Conservation (phyloP, 2,888 invertebrate species). For the Watsonalla binaria region DNA sequence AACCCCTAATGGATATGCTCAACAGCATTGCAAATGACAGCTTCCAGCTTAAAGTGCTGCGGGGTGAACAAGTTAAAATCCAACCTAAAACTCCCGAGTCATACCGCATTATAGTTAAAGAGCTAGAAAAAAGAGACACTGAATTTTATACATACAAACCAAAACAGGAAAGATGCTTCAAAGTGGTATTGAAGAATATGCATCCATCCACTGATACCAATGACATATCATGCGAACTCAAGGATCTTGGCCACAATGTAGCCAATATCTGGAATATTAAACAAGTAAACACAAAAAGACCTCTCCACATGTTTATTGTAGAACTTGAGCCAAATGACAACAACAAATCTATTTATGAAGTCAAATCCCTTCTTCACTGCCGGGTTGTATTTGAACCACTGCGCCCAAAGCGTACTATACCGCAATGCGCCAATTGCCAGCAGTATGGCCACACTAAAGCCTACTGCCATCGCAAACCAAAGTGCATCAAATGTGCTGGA, state of each 20-base stretch:
- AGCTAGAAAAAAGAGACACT: constrained; percentile 6
- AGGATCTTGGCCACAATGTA: neutral
- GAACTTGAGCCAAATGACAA: constrained; percentile 3
- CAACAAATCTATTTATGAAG: neutral
- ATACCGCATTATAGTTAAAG: constrained; percentile 7
- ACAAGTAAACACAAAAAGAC: constrained; percentile 4
- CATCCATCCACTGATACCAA: constrained; percentile 6
- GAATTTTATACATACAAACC: constrained; percentile 12
- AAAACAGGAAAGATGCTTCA: constrained; percentile 13
- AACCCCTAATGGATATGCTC: constrained; percentile 1
- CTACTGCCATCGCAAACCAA: neutral
- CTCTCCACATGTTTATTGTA: constrained; percentile 3
- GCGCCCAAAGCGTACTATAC: neutral
- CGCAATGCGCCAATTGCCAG: neutral
- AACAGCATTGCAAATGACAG: neutral
- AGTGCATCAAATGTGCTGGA: neutral
- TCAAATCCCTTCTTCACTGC: neutral
- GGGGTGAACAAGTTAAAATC: constrained; percentile 12
- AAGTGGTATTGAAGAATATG: constrained; percentile 11
- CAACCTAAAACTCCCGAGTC: constrained; percentile 5
- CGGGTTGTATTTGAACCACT: neutral
- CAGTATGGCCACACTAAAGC: neutral
- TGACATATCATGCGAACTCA: constrained; percentile 5
- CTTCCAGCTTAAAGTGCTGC: constrained; percentile 13
- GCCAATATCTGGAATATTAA: constrained; percentile 8